Conservation (phyloP, 2,113 vertebrate species). For the Anseranas semipalmata region DNA sequence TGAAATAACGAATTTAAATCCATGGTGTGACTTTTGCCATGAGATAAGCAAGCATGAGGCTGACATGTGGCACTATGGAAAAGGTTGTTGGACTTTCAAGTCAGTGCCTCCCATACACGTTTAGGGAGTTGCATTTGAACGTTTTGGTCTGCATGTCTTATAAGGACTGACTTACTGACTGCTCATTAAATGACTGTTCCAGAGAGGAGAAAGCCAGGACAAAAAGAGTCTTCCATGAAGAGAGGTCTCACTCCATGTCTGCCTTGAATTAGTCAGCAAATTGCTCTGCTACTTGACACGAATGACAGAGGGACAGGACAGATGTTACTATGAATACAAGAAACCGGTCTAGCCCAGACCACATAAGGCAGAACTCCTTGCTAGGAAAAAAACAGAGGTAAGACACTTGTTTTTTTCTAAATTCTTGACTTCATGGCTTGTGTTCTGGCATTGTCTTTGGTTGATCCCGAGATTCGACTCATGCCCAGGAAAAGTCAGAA, state of each 20-base stretch:
- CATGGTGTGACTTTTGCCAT: not conserved
- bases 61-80: not conserved
- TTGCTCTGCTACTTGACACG: not conserved
- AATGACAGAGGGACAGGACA: not conserved
- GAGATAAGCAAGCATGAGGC: not conserved
- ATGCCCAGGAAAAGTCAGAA: not conserved
- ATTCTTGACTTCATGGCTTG: not conserved
- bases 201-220: not conserved
- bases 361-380: not conserved
- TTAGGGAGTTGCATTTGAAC: not conserved
- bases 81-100: not conserved
- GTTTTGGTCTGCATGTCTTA: not conserved
- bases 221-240: not conserved
- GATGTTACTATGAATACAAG: not conserved
- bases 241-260: not conserved
- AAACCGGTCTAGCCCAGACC: not conserved
- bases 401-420: not conserved
- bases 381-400: not conserved
- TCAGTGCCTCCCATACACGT: not conserved
- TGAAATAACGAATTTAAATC: not conserved
- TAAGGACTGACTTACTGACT: not conserved
- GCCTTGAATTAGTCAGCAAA: not conserved
- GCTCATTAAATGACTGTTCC: not conserved
- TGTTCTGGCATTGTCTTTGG: not conserved
- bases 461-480: not conserved